Evolutionary conservation across 2,797 vertebrate species (phyloP), one percentile per base, ranked within the genome.

Genomic region (Sternarchorhynchus goeldii): DNA sequence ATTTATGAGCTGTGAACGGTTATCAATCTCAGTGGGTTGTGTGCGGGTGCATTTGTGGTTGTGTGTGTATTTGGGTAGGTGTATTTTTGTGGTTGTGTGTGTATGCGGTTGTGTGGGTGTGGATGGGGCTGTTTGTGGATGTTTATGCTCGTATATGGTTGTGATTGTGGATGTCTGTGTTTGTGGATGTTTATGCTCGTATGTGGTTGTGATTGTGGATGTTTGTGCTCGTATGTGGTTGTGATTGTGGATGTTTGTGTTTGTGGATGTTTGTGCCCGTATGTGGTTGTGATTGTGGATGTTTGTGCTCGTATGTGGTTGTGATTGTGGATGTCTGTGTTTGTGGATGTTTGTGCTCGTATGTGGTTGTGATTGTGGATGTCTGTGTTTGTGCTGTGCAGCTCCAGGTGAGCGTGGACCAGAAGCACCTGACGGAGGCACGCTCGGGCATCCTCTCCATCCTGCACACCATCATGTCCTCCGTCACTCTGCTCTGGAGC

Each of bases 391-490:
- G 25, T 73, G 12, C 16, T 53, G 6, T 25, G 62, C 87, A 99
- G 97, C 93, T 97, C 80, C 94, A 97, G 88, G 94, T 95, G 77
- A 96, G 90, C 5, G 95, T 99, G 57, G 95, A 99, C 89, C 96
- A 98, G 89, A 99, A 99, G 86, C 95, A 99, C 87, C 90, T 99
- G 79, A 86, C 95, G 5, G 97, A 99, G 89, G 97, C 97, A 5
- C 97, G 97, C 45, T 95, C 94, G 66, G 97, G 97, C 25, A 98
- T 99, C 85, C 93, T 99, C 0, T 99, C 96, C 18, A 97, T 99
- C 83, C 94, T 99, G 73, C 97, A 98, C 86, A 96, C 97, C 91
- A 99, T 99, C 86, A 96, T 99, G 96, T 96, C 97, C 0, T 99
- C 98, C 0, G 98, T 99, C 87, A 98, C 97, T 0, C 87, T 98